Conservation (phyloP, 2,888 invertebrate genomes). For the Nemapogon koenigi region DNA sequence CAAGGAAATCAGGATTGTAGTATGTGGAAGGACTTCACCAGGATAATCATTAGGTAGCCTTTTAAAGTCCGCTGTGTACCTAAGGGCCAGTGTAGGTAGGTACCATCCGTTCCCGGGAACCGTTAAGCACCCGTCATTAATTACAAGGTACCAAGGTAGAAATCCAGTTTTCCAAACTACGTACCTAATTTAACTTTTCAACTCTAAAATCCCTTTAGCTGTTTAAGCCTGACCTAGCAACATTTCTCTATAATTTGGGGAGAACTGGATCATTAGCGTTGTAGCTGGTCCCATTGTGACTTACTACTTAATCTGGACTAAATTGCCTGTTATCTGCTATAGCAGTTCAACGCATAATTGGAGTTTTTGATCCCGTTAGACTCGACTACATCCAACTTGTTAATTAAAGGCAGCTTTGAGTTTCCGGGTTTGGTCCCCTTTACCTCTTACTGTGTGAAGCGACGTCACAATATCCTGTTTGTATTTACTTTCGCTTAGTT, state of each 20-base stretch:
- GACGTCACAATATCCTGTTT: too few relatives aligned
- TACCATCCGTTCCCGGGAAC: too few relatives aligned
- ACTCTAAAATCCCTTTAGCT: slow-evolving; percentile 5
- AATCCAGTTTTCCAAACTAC: too few relatives aligned
- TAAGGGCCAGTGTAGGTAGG: too few relatives aligned
- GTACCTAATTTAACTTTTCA: slow-evolving; percentile 2
- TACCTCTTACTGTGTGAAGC: too few relatives aligned
- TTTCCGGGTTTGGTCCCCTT: slow-evolving; percentile 7
- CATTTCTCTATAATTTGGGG: slow-evolving; percentile 8
- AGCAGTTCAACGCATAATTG: slow-evolving; percentile 25
- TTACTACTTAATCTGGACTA: slow-evolving; percentile 25
- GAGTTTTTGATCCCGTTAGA: slow-evolving; percentile 33
- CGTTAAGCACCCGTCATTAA: too few relatives aligned
- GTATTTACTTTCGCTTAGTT: too few relatives aligned
- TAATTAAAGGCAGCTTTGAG: slow-evolving; percentile 22
- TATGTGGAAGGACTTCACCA: too few relatives aligned
- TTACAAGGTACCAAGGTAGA: too few relatives aligned
- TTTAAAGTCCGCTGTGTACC: too few relatives aligned
- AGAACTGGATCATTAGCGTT: slow-evolving; percentile 10
- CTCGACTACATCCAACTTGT: slow-evolving; percentile 23
- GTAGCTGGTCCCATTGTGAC: slow-evolving; percentile 16
- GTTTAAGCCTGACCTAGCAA: slow-evolving; percentile 1
- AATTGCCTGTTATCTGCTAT: slow-evolving; percentile 27
- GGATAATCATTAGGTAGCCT: too few relatives aligned
- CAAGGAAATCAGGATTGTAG: too few relatives aligned